Evolutionary conservation across 2,113 vertebrate genomes (phyloP).

Genomic region (Fulica atra): DNA sequence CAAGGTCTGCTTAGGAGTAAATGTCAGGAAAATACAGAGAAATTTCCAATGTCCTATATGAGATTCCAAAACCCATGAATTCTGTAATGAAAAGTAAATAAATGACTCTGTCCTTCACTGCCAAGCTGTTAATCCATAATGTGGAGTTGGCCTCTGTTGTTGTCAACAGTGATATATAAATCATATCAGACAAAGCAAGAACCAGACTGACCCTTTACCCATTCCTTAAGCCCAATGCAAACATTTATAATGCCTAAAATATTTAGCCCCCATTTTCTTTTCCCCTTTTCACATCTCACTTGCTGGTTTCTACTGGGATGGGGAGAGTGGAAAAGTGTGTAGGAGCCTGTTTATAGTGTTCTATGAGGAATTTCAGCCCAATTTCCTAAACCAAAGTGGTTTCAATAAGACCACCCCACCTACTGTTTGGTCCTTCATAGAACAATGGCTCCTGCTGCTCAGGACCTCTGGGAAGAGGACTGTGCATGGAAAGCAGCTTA

Average conservation of each 20-base stretch:
- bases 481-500: background rate
- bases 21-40: background rate
- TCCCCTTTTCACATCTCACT: background rate
- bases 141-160: background rate
- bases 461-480: background rate
- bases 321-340: background rate
- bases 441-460: background rate
- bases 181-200: conserved; percentile 2
- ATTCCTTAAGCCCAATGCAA: background rate
- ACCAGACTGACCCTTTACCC: background rate
- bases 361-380: background rate
- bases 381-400: background rate
- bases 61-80: background rate
- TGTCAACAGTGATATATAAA: conserved; percentile 32
- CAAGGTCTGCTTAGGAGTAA: background rate
- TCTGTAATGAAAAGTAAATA: conserved; percentile 50
- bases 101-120: conserved; percentile 35
- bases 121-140: conserved; percentile 31
- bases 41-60: background rate
- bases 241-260: background rate
- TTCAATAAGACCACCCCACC: background rate
- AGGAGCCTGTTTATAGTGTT: background rate
- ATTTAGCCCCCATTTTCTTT: background rate
- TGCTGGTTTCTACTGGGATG: background rate
- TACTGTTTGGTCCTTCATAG: background rate